Evolutionary conservation across 2,888 invertebrate genomes (phyloP).

Genomic region (Heliconius charithonia): DNA sequence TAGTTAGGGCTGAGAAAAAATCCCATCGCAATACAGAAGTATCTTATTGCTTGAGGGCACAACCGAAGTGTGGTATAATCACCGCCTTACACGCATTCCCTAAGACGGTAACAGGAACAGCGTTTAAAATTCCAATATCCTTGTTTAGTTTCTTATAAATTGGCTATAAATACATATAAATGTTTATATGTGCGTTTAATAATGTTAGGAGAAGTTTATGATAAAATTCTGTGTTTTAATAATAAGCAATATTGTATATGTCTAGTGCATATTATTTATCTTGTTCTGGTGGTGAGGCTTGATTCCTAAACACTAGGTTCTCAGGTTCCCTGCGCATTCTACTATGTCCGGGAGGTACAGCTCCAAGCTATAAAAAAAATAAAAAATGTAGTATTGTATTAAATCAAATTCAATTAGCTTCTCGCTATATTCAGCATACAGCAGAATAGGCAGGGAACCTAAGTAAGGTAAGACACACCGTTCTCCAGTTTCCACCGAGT

Average conservation of each 20-base stretch:
- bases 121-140: slow-evolving; percentile 21
- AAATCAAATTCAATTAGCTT: too few species aligned
- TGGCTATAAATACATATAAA: background rate
- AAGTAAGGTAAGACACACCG: too few species aligned
- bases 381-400: too few species aligned
- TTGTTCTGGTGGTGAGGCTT: too few species aligned
- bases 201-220: background rate
- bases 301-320: too few species aligned
- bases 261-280: too few species aligned
- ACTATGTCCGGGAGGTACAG: too few species aligned
- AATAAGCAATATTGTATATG: background rate
- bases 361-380: too few species aligned
- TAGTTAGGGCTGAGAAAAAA: slow-evolving; percentile 7
- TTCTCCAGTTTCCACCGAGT: too few species aligned
- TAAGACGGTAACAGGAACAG: slow-evolving; percentile 13
- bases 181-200: background rate
- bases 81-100: slow-evolving; percentile 12
- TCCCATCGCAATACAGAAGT: slow-evolving; percentile 2
- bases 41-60: slow-evolving; percentile 7
- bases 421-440: too few species aligned
- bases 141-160: slow-evolving; percentile 2
- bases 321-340: too few species aligned
- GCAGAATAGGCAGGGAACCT: too few species aligned
- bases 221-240: background rate
- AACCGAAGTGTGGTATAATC: slow-evolving; percentile 19